These are phyloP conservation scores for Gonatopus flavifemur DNA, from an alignment of 1,140 invertebrate genomes.

Conservation along the genomic window DNA sequence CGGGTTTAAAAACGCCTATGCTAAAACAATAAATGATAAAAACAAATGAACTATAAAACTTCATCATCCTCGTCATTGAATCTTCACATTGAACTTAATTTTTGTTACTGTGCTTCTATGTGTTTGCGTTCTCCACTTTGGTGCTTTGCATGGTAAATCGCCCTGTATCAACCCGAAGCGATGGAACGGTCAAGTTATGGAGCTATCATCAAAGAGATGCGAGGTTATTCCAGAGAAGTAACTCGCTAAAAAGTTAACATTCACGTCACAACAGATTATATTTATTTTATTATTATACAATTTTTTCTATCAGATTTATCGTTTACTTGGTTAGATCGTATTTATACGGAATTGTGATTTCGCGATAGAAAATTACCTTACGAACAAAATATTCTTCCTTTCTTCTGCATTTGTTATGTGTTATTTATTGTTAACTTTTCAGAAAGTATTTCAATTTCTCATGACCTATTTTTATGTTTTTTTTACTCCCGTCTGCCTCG, in stretches of 20 bases:
- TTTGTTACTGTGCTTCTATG: constrained; percentile 48
- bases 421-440: not conserved
- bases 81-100: constrained; percentile 32
- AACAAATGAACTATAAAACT: constrained; percentile 9
- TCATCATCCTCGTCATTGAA: too few species aligned
- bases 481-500: constrained; percentile 15
- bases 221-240: constrained; percentile 54
- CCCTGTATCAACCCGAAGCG: constrained; percentile 44
- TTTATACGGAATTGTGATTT: not conserved
- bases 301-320: constrained; percentile 24
- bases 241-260: constrained; percentile 53
- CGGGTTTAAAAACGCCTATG: too few species aligned
- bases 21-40: constrained; percentile 1
- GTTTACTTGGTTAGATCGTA: constrained; percentile 9
- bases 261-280: constrained; percentile 25
- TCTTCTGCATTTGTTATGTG: not conserved
- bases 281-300: constrained; percentile 32
- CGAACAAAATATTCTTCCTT: not conserved
- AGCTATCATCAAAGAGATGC: constrained; percentile 50
- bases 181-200: constrained; percentile 54
- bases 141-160: constrained; percentile 58
- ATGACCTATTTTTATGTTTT: too few species aligned
- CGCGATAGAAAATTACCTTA: not conserved
- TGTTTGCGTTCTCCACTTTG: constrained; percentile 54
- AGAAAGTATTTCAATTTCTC: not conserved